Conservation (phyloP, 2,888 invertebrate genomes). For the Ditylenchus weischeri region DNA sequence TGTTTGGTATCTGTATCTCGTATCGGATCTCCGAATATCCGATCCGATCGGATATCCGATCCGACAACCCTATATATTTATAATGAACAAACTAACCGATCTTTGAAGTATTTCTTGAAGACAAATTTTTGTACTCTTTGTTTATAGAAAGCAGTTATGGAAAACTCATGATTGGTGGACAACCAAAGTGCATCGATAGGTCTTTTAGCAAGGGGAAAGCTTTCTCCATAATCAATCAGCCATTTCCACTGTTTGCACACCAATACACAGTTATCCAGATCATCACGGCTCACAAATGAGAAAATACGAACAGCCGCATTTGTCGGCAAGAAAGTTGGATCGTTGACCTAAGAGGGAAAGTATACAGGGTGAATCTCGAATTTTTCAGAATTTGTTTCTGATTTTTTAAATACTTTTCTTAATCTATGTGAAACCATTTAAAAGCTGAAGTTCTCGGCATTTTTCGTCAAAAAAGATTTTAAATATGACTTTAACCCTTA, state of each 20-base stretch:
- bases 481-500: no score
- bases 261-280: slow-evolving; percentile 28
- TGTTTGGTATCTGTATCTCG: no score
- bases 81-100: slow-evolving; percentile 6
- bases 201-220: slow-evolving; percentile 11
- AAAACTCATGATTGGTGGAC: slow-evolving; percentile 24
- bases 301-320: slow-evolving; percentile 31
- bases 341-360: not conserved
- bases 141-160: slow-evolving; percentile 1
- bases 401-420: no score
- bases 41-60: no score
- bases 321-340: slow-evolving; percentile 16
- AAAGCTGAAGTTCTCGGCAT: no score
- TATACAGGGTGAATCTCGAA: no score
- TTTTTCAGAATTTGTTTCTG: no score
- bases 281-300: slow-evolving; percentile 26
- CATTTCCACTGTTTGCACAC: slow-evolving; percentile 31
- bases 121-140: slow-evolving; percentile 7
- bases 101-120: slow-evolving; percentile 23
- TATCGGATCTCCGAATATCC: no score
- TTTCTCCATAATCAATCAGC: slow-evolving; percentile 10
- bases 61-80: not conserved
- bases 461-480: no score
- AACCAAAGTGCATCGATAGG: slow-evolving; percentile 20
- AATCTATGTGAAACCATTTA: no score